phyloP scores from a whole-genome alignment of 2,888 invertebrate genomes.

The Clepsis dumicolana region DNA sequence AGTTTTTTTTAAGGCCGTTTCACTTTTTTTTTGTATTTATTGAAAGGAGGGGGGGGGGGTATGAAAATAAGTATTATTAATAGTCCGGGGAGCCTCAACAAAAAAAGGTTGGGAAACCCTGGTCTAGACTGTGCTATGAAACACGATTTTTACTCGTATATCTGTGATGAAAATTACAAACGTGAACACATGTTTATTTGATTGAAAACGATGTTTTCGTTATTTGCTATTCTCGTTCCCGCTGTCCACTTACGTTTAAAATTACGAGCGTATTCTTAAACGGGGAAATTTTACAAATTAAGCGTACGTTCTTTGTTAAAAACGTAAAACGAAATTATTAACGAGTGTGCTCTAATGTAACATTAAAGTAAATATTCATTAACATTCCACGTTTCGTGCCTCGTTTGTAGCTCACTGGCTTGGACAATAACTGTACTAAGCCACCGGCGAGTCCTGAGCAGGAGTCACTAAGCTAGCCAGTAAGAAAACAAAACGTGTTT shows the following conservation, averaged over 20 bases:
- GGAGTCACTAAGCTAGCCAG: not conserved
- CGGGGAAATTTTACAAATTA: conserved; percentile 9
- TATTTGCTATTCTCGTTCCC: not conserved
- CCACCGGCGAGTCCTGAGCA: not conserved
- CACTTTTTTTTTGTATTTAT: too few species aligned
- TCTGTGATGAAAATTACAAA: not conserved
- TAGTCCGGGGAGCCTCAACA: too few species aligned
- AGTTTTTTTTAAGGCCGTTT: too few species aligned
- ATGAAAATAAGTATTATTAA: too few species aligned
- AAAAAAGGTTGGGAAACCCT: too few species aligned
- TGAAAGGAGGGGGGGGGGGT: too few species aligned
- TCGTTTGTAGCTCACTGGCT: conserved; percentile 6
- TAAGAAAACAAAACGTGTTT: not conserved
- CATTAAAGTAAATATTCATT: conserved; percentile 29
- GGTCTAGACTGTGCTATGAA: not conserved
- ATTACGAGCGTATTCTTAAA: not conserved
- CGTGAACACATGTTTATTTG: not conserved
- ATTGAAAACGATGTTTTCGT: not conserved
- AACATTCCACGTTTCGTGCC: conserved; percentile 18
- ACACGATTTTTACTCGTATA: not conserved
- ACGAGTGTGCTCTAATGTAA: conserved; percentile 7
- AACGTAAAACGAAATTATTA: conserved; percentile 18
- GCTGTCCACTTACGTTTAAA: not conserved
- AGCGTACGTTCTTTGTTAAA: not conserved
- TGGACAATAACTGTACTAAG: conserved; percentile 5